Percentiles rank a stretch among this genome's conserved stretches.
phyloP scores from a whole-genome alignment of 1,140 invertebrate genomes.

The Caenorhabditis remanei region DNA sequence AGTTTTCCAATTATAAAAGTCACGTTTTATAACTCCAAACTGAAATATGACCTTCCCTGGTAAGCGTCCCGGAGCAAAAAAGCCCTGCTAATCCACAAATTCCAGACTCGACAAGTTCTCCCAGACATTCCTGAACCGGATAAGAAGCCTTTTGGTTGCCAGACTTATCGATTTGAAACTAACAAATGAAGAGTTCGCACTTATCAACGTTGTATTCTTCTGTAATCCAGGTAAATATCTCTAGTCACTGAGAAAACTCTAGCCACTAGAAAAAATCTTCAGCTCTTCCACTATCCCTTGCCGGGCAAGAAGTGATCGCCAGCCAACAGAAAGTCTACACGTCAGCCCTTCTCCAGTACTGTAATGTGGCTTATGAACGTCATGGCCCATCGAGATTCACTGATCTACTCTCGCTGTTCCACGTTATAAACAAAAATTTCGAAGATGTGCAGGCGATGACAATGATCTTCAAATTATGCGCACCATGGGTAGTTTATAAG shows the following conservation, averaged over 20 bases:
- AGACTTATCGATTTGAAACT: background rate
- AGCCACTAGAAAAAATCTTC: background rate
- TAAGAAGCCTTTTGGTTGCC: background rate
- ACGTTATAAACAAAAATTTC: background rate
- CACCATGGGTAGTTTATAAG: background rate
- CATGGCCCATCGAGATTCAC: background rate
- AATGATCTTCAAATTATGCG: background rate
- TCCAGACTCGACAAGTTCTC: background rate
- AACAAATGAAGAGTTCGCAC: background rate
- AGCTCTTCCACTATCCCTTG: background rate
- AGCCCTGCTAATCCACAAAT: no score
- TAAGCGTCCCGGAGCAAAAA: no score
- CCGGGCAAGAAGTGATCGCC: background rate
- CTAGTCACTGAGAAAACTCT: background rate
- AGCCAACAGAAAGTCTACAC: background rate
- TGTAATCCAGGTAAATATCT: slow-evolving; percentile 6
- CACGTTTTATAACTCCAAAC: background rate
- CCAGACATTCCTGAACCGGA: background rate
- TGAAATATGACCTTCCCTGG: background rate
- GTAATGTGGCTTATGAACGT: background rate
- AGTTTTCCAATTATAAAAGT: no score
- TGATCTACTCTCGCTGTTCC: background rate
- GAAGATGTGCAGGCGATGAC: slow-evolving; percentile 19
- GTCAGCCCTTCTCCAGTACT: background rate
- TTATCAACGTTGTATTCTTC: background rate